Conservation (phyloP, 2,113 vertebrate genomes). For the Edolisoma coerulescens region DNA sequence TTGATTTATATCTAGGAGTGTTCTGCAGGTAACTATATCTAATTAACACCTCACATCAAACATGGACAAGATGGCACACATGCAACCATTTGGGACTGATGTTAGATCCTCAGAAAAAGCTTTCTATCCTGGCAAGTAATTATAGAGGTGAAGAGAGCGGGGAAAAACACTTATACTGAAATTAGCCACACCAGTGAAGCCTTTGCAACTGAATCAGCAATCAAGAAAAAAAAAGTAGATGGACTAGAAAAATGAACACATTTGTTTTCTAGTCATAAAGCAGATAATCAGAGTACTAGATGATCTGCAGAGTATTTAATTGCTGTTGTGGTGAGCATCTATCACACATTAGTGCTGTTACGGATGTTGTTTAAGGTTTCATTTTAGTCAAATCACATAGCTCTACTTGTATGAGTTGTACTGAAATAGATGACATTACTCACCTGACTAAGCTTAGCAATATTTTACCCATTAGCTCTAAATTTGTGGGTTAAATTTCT, state of each 20-base stretch:
- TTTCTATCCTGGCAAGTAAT: background rate
- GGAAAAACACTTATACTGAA: background rate
- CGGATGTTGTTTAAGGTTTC: background rate
- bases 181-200: background rate
- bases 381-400: background rate
- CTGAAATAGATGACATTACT: slow-evolving; percentile 29
- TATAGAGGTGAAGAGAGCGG: background rate
- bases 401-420: background rate
- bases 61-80: background rate
- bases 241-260: background rate
- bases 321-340: slow-evolving; percentile 37
- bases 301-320: background rate
- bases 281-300: background rate
- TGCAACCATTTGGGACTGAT: background rate
- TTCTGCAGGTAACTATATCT: background rate
- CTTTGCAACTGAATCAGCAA: background rate
- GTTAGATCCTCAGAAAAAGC: background rate
- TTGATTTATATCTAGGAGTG: background rate
- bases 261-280: slow-evolving; percentile 22
- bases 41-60: slow-evolving; percentile 15
- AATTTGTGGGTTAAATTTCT: slow-evolving; percentile 43
- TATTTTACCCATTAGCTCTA: slow-evolving; percentile 55
- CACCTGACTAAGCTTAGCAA: slow-evolving; percentile 16
- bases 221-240: background rate
- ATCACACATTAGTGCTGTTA: slow-evolving; percentile 2